Evolutionary conservation across 2,888 invertebrate species (phyloP).

Genomic region (Chorisops tibialis): DNA sequence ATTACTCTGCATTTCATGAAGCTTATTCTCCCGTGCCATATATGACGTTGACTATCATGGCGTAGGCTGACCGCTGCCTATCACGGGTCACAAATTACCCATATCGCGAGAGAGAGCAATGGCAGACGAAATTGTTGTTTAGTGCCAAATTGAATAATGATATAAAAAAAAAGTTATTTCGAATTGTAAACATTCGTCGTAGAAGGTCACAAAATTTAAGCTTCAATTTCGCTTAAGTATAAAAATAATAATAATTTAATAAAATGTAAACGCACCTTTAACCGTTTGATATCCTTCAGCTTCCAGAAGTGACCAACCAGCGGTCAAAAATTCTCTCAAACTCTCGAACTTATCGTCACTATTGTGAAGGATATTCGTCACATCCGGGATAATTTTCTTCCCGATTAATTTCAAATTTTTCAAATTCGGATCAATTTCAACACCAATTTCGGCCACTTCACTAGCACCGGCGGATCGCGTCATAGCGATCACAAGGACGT

Average conservation of each 20-base stretch:
- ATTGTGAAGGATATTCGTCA: slow-evolving; percentile 24
- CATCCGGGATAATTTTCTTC: slow-evolving; percentile 48
- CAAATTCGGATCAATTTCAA: slow-evolving; percentile 44
- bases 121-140: not conserved
- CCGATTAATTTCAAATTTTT: slow-evolving; percentile 49
- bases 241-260: not conserved
- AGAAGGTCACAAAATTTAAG: not conserved
- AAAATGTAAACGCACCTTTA: slow-evolving; percentile 41
- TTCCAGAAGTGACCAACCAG: slow-evolving; percentile 48
- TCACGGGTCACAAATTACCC: not conserved
- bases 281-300: slow-evolving; percentile 47
- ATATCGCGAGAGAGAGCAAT: not conserved
- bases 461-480: slow-evolving; percentile 31
- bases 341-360: slow-evolving; percentile 43
- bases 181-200: not conserved
- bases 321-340: slow-evolving; percentile 25
- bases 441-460: slow-evolving; percentile 26
- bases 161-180: not conserved
- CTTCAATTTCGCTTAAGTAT: not conserved
- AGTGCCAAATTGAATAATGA: not conserved
- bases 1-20: too few relatives aligned
- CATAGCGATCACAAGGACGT: not conserved
- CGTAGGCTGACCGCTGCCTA: too few relatives aligned
- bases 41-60: too few relatives aligned
- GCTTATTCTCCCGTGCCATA: too few relatives aligned